These are phyloP conservation scores for Esox masquinongy DNA, from an alignment of 2,797 vertebrate species.

Conservation along the genomic window DNA sequence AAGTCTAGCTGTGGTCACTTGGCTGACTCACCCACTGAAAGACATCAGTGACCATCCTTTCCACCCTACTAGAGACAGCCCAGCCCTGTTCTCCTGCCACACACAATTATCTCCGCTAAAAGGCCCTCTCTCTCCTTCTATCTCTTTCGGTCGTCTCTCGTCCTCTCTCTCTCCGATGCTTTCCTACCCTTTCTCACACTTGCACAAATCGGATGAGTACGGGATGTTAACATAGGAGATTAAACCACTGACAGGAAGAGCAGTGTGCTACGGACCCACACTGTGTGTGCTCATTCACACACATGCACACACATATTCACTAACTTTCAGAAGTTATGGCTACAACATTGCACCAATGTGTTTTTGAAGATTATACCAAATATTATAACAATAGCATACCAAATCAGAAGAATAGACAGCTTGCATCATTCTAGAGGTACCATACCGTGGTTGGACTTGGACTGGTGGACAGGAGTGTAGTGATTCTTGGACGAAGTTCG, in stretches of 20 bases:
- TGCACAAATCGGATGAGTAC: constrained; percentile 68
- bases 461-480: constrained; percentile 91
- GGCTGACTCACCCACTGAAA: constrained; percentile 46
- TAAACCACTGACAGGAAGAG: constrained; percentile 58
- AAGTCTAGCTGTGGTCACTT: neutral
- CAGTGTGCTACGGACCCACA: constrained; percentile 28
- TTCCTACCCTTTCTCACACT: neutral
- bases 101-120: constrained; percentile 61
- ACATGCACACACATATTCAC: neutral
- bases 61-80: constrained; percentile 55
- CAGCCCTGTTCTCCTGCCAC: constrained; percentile 44
- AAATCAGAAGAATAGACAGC: neutral
- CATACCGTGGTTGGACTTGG: constrained; percentile 91
- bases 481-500: constrained; percentile 94
- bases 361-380: neutral
- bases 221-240: constrained; percentile 63
- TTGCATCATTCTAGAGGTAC: neutral
- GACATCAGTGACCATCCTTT: constrained; percentile 56
- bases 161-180: constrained; percentile 5
- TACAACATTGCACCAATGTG: neutral
- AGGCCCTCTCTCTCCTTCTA: constrained; percentile 15
- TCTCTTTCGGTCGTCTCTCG: neutral
- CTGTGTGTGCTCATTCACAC: constrained; percentile 1
- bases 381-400: no score
- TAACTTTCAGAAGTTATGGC: no score